Evolutionary conservation across 2,797 vertebrate genomes (phyloP).

Genomic region (Trematomus bernacchii): DNA sequence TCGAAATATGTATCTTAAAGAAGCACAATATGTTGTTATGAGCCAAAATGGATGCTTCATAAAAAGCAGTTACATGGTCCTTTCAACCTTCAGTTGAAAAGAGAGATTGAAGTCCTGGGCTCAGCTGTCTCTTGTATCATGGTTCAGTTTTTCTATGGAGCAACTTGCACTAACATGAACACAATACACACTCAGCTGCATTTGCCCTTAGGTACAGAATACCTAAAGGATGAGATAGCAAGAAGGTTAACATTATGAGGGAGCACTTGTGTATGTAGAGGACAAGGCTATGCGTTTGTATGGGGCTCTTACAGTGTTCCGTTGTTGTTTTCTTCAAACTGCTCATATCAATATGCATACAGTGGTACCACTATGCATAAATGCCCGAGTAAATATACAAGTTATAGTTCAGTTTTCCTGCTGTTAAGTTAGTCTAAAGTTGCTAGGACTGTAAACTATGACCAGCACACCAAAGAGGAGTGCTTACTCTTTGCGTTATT

Average conservation of each 20-base stretch:
- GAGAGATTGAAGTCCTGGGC: constrained; percentile 27
- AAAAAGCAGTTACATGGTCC: constrained; percentile 7
- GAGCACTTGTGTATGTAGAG: constrained; percentile 33
- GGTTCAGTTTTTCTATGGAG: constrained; percentile 31
- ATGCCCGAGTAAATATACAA: neutral
- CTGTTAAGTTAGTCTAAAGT: neutral
- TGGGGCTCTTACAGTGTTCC: constrained; percentile 4
- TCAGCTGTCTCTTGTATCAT: constrained; percentile 43
- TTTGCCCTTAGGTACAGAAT: constrained; percentile 57
- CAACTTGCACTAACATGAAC: constrained; percentile 39
- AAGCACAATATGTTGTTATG: neutral
- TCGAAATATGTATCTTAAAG: too few relatives aligned
- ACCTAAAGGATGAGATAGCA: constrained; percentile 31
- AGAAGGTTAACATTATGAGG: constrained; percentile 37
- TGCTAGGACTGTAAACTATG: too few relatives aligned
- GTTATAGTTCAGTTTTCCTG: neutral
- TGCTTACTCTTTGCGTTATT: too few relatives aligned
- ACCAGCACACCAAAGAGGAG: too few relatives aligned
- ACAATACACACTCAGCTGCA: constrained; percentile 35
- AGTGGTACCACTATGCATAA: neutral
- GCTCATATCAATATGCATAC: neutral
- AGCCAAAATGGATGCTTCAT: constrained; percentile 4
- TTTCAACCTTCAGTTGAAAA: constrained; percentile 3
- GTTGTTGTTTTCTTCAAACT: constrained; percentile 7
- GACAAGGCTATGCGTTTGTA: neutral